Percentiles rank a stretch among this genome's conserved stretches.
Conservation (phyloP, 53 echinoderm and acorn worm species). For the Luidia sarsii region DNA sequence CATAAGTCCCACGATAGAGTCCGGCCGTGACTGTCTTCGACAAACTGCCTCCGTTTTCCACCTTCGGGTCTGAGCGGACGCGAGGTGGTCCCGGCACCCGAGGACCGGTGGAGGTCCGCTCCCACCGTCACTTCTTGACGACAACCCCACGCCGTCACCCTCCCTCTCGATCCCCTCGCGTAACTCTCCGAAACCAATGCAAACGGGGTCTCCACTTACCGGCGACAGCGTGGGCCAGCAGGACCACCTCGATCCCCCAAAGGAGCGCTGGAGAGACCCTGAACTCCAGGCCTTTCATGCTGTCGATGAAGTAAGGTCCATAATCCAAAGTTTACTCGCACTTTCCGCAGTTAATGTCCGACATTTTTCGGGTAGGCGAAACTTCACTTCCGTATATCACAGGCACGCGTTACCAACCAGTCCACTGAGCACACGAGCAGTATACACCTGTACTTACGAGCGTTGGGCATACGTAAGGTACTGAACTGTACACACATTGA, state of each 20-base stretch:
- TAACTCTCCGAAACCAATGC: too few relatives aligned
- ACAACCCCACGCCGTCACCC: conserved; percentile 9
- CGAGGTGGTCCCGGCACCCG: too few relatives aligned
- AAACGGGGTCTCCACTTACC: too few relatives aligned
- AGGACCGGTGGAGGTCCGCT: neutral
- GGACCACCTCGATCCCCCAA: conserved; percentile 16
- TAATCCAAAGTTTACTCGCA: conserved; percentile 28
- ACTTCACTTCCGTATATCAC: conserved; percentile 35
- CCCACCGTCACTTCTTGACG: conserved; percentile 3
- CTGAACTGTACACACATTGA: too few relatives aligned
- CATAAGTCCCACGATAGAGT: too few relatives aligned
- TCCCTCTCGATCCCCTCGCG: neutral
- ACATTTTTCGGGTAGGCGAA: conserved; percentile 3
- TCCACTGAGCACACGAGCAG: neutral
- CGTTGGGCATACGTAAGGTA: too few relatives aligned
- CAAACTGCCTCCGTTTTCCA: too few relatives aligned
- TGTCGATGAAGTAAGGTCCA: conserved; percentile 36
- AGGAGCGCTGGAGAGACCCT: conserved; percentile 46
- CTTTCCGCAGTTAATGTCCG: conserved; percentile 18
- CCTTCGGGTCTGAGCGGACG: too few relatives aligned
- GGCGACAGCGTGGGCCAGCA: conserved; percentile 11
- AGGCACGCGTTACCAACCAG: too few relatives aligned
- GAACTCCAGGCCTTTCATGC: conserved; percentile 46
- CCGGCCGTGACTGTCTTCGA: too few relatives aligned
- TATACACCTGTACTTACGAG: too few relatives aligned